Base-by-base conservation (phyloP, 2,113 vertebrate genomes). In the Zeus faber region DNA sequence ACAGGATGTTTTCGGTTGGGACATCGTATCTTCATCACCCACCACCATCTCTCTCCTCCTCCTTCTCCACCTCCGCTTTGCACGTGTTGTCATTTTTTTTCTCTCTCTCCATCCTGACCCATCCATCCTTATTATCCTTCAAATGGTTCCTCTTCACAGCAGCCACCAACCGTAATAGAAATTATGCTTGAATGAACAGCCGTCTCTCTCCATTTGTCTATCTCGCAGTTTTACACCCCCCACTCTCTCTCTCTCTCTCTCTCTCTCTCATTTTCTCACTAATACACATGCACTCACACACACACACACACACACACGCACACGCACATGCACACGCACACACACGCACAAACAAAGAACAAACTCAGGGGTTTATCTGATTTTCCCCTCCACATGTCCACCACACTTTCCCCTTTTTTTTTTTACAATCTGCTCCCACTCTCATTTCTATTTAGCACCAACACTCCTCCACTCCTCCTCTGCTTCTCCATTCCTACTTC, bases 51-150 rank as follows among this genome's bases (percentile, higher is more conserved):
- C 29, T 18, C 25, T 16, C 17, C 11, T 16, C 25, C 2, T 9
- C 54, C 37, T n/a, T n/a, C n/a, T n/a, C n/a, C n/a, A n/a, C n/a
- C n/a, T n/a, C n/a, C n/a, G n/a, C n/a, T n/a, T n/a, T n/a, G n/a
- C n/a, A n/a, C n/a, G n/a, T n/a, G n/a, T n/a, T n/a, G n/a, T n/a
- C n/a, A n/a, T n/a, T n/a, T n/a, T n/a, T n/a, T n/a, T n/a, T n/a
- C n/a, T 57, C 64, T 45, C 51, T 67, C 62, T 44, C 67, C 62
- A 53, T 78, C 55, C 57, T 49, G 62, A 70, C 81, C 82, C 66
- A 86, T 87, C 78, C 65, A 73, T 84, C 75, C 76, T 73, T 61
- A 81, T 85, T 86, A 82, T 76, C 76, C 80, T 70, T 82, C 72
- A 84, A 85, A 87, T 87, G 76, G 74, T 60, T 80, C 76, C 60